phyloP scores from a whole-genome alignment of 2,888 invertebrate species.

The Latrodectus elegans region DNA sequence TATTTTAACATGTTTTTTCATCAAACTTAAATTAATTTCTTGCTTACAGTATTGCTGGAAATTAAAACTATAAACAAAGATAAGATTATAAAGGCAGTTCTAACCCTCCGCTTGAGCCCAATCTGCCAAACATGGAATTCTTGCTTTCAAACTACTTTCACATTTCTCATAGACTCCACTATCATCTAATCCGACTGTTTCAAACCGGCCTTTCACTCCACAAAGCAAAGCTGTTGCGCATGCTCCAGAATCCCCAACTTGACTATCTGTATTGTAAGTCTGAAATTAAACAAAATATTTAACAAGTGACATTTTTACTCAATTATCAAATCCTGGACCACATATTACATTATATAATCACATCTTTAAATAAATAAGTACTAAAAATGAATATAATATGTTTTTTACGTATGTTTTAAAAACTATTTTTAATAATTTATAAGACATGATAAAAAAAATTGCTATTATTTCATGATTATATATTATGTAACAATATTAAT shows the following conservation, averaged over 20 bases:
- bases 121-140: slow-evolving; percentile 69
- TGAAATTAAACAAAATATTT: slow-evolving; percentile 21
- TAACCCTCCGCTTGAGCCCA: slow-evolving; percentile 72
- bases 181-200: slow-evolving; percentile 70
- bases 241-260: slow-evolving; percentile 72
- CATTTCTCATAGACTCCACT: slow-evolving; percentile 70
- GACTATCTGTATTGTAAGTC: slow-evolving; percentile 71
- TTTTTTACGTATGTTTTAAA: too few species aligned
- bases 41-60: not conserved
- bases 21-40: not conserved
- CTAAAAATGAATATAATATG: too few species aligned
- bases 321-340: too few species aligned
- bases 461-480: too few species aligned
- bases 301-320: too few species aligned
- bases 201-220: slow-evolving; percentile 72
- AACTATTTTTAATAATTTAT: too few species aligned
- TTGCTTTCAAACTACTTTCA: slow-evolving; percentile 58
- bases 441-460: too few species aligned
- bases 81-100: not conserved
- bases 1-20: too few species aligned
- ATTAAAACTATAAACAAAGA: not conserved
- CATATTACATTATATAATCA: too few species aligned
- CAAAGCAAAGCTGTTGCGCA: slow-evolving; percentile 72
- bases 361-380: too few species aligned
- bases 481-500: too few species aligned